Evolutionary conservation across 1,140 invertebrate genomes (phyloP), one percentile per base, ranked within the genome.

Genomic region (Metopolophium dirhodum): DNA sequence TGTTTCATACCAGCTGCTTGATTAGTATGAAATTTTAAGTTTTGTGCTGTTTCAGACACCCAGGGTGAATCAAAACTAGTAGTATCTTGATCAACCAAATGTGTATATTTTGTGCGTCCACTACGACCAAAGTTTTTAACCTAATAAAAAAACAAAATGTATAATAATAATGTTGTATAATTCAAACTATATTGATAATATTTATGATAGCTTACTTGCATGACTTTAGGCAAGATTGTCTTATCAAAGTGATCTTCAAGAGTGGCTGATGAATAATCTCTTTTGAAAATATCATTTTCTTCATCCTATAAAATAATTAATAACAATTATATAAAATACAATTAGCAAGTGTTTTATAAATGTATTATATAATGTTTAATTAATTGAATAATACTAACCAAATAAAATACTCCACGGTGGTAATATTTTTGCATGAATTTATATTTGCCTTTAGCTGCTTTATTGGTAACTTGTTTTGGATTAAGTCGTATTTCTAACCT

Each of bases 381-480:
- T 7, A 37, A 49, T 87, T 88, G 1, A 57, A 87, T 26, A 77
- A 87, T 88, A 23, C 94, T 95, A 95, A 96, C 96, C 96, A 99
- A 96, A 95, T 98, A 99, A 96, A 99, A 99, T 1, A 98, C 99
- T 95, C 99, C 99, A 94, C 99, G 97, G 96, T 99, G 99, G 95
- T 99, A 99, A 95, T 99, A 99, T 95, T 99, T 99, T 96, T 99
- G 99, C 94, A 99, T 95, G 95, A 99, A 99, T 95, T 99, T 99
- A 96, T 99, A 99, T 96, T 99, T 99, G 93, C 99, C 99, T 96
- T 99, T 99, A 4, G 97, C 96, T 4, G 98, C 97, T 95, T 99
- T 99, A 95, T 99, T 99, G 4, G 98, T 99, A 54, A 99, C 96
- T 23, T 96, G 90, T 95, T 99, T 99, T 0, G 99, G 99, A 96